Conservation (phyloP, 2,888 invertebrate genomes). For the Shargacucullia verbasci region DNA sequence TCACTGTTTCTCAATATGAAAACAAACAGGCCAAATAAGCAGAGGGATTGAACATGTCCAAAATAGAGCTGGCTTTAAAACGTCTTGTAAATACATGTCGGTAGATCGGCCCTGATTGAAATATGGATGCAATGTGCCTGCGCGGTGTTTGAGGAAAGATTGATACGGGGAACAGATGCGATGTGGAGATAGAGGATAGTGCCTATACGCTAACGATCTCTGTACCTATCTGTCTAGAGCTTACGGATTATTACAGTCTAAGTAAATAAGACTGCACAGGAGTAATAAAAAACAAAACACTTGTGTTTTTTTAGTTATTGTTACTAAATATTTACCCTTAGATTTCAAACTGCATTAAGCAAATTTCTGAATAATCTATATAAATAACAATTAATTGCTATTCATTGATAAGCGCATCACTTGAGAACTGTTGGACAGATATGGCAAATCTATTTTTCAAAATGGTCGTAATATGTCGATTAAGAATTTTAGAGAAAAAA, state of each 20-base stretch:
- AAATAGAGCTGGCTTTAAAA: constrained; percentile 78
- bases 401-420: too few species aligned
- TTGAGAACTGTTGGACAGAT: too few species aligned
- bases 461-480: too few species aligned
- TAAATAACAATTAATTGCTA: too few species aligned
- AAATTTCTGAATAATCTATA: too few species aligned
- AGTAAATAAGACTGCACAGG: too few species aligned
- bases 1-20: constrained; percentile 75
- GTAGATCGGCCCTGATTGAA: constrained; percentile 77
- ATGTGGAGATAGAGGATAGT: constrained; percentile 15
- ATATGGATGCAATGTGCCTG: constrained; percentile 77
- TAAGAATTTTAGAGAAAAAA: too few species aligned
- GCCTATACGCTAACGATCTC: constrained; percentile 24
- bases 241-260: neutral
- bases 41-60: constrained; percentile 72
- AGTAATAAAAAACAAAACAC: too few species aligned
- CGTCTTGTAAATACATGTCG: constrained; percentile 79
- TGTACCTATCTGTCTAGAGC: neutral
- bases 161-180: constrained; percentile 40
- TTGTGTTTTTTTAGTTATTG: too few species aligned
- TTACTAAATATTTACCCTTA: too few species aligned
- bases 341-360: too few species aligned
- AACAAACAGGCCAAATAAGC: constrained; percentile 79
- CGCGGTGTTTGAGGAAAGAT: constrained; percentile 65
- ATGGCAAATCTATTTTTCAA: too few species aligned